Evolutionary conservation across 2,113 vertebrate species (phyloP).

Genomic region (Grammomys surdaster): DNA sequence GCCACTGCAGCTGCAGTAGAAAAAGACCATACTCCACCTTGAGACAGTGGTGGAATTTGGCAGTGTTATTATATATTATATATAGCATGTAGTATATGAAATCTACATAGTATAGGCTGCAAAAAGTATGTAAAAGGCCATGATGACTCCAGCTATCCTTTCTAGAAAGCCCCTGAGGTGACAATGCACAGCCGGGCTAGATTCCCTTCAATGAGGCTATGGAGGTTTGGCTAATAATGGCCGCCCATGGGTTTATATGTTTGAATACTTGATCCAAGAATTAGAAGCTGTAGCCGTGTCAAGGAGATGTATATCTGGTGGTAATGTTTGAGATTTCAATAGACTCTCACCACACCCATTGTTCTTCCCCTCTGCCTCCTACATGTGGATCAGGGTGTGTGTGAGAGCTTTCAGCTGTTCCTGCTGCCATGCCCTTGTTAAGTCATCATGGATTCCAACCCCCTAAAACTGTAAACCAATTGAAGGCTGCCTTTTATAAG

Average conservation of each 20-base stretch:
- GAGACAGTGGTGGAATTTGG: neutral
- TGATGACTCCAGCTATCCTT: neutral
- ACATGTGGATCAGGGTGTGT: neutral
- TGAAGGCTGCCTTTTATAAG: neutral
- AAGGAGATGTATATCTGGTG: neutral
- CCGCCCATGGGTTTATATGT: neutral
- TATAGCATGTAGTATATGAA: neutral
- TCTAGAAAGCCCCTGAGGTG: neutral
- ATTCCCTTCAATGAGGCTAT: neutral
- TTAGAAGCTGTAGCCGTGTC: neutral
- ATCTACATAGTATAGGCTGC: neutral
- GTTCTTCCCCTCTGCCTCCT: neutral
- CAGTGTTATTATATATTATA: neutral
- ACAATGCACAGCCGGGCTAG: too few relatives aligned
- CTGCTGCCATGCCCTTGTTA: too few relatives aligned
- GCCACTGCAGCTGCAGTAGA: neutral
- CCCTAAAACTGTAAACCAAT: neutral
- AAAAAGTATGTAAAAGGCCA: too few relatives aligned
- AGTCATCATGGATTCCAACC: neutral
- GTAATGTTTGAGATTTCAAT: neutral
- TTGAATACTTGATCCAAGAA: neutral
- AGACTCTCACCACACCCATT: neutral
- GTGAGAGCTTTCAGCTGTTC: neutral
- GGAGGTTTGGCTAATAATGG: neutral
- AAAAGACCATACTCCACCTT: neutral